Evolutionary conservation across 2,113 vertebrate genomes (phyloP).

Genomic region (Eurypyga helias): DNA sequence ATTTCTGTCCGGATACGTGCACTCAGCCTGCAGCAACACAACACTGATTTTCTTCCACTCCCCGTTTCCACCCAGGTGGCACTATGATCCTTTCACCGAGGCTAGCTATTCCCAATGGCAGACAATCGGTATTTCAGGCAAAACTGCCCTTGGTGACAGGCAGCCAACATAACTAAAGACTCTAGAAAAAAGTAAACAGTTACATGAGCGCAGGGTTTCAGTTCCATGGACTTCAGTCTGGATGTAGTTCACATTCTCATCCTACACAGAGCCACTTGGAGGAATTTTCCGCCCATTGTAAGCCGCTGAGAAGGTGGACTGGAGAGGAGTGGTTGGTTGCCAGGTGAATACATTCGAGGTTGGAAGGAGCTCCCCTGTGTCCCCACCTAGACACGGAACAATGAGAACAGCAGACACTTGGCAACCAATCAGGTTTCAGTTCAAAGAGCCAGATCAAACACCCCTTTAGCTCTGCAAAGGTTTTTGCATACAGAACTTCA

Average conservation of each 20-base stretch:
- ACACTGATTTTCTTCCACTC: not conserved
- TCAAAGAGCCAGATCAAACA: not conserved
- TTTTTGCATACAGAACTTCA: not conserved
- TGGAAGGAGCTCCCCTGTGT: not conserved
- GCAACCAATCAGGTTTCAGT: not conserved
- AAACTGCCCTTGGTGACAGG: not conserved
- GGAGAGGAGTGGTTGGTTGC: not conserved
- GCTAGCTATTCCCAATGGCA: not conserved
- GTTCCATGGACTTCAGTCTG: slow-evolving; percentile 20
- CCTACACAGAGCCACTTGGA: not conserved
- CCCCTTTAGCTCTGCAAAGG: not conserved
- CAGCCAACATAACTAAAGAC: not conserved
- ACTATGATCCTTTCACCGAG: not conserved
- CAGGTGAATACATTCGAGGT: not conserved
- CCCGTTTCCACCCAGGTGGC: not conserved
- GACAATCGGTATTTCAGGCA: not conserved
- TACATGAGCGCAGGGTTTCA: not conserved
- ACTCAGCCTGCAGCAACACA: not conserved
- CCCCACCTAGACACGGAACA: not conserved
- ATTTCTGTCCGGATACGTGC: not conserved
- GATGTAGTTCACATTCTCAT: slow-evolving; percentile 59
- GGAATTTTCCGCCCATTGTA: slow-evolving; percentile 14
- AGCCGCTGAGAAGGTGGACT: not conserved
- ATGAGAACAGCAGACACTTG: not conserved
- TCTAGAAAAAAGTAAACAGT: not conserved